Base-by-base conservation (phyloP, 2,797 vertebrate genomes). In the Luscinia megarhynchos region DNA sequence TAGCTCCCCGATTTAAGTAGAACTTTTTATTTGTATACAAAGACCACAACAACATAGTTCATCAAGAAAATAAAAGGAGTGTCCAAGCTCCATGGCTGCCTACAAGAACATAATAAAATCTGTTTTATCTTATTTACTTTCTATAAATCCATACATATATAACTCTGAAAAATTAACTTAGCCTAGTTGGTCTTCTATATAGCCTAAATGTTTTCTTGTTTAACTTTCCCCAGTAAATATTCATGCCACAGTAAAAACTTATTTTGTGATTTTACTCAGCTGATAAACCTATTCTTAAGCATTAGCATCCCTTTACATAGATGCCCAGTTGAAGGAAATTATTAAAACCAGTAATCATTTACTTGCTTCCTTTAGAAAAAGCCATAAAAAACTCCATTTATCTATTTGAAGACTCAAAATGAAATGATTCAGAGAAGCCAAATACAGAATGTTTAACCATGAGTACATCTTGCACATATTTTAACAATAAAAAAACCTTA, bases 1-100 rank as follows among this genome's bases (percentile, higher is more conserved):
- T 90, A 96, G 85, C 75, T 90, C 75, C 57, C 54, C 83, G 36
- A 88, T 96, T 96, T 96, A 94, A 97, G 88, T 58, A 50, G 87
- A 97, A 95, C 81, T 94, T 91, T 54, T 91, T 48, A 91, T 72
- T 85, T 95, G 63, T 87, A 54, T 73, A 87, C 89, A 96, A 95
- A 92, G 80, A 93, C 46, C 89, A 92, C 77, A 96, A 73, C 13
- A 91, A 86, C 45, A 46, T 21, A 78, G 94, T 77, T 90, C 92
- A 96, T 95, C 59, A 96, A 95, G 38, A 46, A 89, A 96, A 38
- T 88, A 90, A 73, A 14, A 95, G 38, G 51, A 84, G 41, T 81
- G 34, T 76, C 68, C 61, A 92, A 77, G 91, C 59, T 83, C 54
- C 63, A 76, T 13, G 80, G 84, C 30, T 94, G 62, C 80, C 70